Evolutionary conservation across 2,113 vertebrate species (phyloP), one percentile per base, ranked within the genome.

Genomic region (Turdus rufiventris): DNA sequence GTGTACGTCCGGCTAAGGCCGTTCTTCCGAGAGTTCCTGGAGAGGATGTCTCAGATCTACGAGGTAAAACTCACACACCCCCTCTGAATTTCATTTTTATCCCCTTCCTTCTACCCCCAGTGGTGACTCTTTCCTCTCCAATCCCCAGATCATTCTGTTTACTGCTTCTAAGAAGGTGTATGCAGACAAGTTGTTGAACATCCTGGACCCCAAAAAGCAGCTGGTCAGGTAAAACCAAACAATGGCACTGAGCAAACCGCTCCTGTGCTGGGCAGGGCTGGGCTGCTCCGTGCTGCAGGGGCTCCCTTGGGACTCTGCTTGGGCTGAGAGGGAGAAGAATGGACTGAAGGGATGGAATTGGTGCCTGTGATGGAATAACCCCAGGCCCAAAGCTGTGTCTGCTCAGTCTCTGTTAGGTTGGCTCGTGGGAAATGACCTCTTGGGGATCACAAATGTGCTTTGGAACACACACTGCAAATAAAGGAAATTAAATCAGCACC

Each of bases 161-260:
- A 99, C 99, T 95, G 99, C 99, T 96, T 99, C 99, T 97, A 99
- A 99, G 98, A 99, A 99, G 98, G 99, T 99, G 90, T 99, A 99
- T 97, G 99, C 99, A 97, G 99, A 99, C 98, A 99, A 99, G 98
- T 97, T 99, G 95, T 97, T 99, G 96, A 99, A 99, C 97, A 99
- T 99, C 96, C 97, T 99, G 98, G 99, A 99, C 97, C 99, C 99
- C 94, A 99, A 99, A 97, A 99, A 99, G 98, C 99, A 99, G 89
- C 98, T 99, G 96, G 99, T 99, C 97, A 99, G 99, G 99, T 99
- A 98, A 96, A 96, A 73, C 7, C 57, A 81, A 91, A 8, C 80
- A 34, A 0, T 92, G 40, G 6, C 34, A 76, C 56, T 40, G 71
- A 51, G 94, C 82, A 94, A 38, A 38, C 38, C 10, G 38, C 38